Conservation (phyloP, 2,797 vertebrate genomes). For the Mormyrops boulengeri region DNA sequence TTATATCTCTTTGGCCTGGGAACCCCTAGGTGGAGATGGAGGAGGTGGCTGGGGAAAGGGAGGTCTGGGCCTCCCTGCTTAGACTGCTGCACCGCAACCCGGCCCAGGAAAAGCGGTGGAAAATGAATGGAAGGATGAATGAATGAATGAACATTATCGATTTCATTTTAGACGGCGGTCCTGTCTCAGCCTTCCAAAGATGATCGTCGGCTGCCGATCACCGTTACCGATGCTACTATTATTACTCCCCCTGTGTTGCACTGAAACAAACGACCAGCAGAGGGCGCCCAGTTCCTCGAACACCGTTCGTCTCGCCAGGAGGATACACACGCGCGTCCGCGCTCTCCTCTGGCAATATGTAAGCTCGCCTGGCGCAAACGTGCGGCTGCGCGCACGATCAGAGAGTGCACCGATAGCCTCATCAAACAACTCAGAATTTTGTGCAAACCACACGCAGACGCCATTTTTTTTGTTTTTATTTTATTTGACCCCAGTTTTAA, state of each 20-base stretch:
- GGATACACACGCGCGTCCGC: slow-evolving; percentile 48
- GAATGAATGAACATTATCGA: not conserved
- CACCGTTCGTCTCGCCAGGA: slow-evolving; percentile 48
- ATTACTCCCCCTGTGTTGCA: slow-evolving; percentile 30
- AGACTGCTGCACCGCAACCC: not conserved
- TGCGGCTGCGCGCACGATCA: not conserved
- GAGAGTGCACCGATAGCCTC: not conserved
- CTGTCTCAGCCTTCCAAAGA: slow-evolving; percentile 37
- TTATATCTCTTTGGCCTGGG: no score
- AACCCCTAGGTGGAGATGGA: not conserved
- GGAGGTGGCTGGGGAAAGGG: not conserved
- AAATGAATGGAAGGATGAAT: not conserved
- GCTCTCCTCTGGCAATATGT: slow-evolving; percentile 59
- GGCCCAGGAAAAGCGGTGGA: not conserved
- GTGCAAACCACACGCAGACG: not conserved
- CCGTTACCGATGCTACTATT: slow-evolving; percentile 34
- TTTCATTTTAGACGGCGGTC: not conserved
- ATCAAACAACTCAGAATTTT: not conserved
- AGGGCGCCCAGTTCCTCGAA: slow-evolving; percentile 37
- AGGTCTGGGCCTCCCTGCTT: not conserved
- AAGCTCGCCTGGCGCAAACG: slow-evolving; percentile 25
- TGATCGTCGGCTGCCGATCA: slow-evolving; percentile 37
- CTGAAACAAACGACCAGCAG: slow-evolving; percentile 14
- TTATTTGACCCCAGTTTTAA: not conserved
- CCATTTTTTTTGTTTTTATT: not conserved